Conservation (phyloP, 2,888 invertebrate genomes). For the Dorcus hopei region DNA sequence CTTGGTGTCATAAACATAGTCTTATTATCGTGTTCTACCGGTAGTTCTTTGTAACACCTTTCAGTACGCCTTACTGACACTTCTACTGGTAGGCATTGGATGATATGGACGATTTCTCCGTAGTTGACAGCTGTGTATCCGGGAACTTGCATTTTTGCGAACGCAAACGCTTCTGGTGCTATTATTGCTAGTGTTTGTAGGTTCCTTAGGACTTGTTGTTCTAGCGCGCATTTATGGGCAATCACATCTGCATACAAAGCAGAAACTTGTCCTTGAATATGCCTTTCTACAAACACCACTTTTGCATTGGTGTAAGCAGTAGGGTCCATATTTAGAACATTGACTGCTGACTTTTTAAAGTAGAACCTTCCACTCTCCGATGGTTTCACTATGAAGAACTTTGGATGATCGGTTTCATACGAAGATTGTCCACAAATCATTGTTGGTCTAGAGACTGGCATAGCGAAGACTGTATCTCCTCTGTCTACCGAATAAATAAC, state of each 20-base stretch:
- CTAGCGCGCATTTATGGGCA: slow-evolving; percentile 8
- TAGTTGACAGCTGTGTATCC: slow-evolving; percentile 16
- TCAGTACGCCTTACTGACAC: too few relatives aligned
- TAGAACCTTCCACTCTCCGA: slow-evolving; percentile 5
- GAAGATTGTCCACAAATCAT: slow-evolving; percentile 1
- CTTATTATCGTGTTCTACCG: too few relatives aligned
- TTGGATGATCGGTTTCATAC: slow-evolving; percentile 4
- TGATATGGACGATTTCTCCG: slow-evolving; percentile 19
- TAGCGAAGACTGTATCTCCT: background rate
- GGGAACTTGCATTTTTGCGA: slow-evolving; percentile 15
- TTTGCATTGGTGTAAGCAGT: slow-evolving; percentile 13
- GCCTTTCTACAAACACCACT: background rate
- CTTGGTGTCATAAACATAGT: too few relatives aligned
- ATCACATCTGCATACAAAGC: slow-evolving; percentile 12
- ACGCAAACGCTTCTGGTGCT: slow-evolving; percentile 15
- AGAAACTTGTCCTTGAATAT: slow-evolving; percentile 9
- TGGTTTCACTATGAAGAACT: slow-evolving; percentile 6
- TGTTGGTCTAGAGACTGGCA: slow-evolving; percentile 1
- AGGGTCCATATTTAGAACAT: slow-evolving; percentile 11
- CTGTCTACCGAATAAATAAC: background rate
- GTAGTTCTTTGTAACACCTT: too few relatives aligned
- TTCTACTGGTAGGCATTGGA: slow-evolving; percentile 5
- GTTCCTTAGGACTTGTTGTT: slow-evolving; percentile 16
- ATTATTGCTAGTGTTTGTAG: slow-evolving; percentile 13
- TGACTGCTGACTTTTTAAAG: background rate